Evolutionary conservation across 92 coral and sea anemone species (phyloP), one percentile per base, ranked within the genome.

Genomic region (Zoanthus sansibaricus): DNA sequence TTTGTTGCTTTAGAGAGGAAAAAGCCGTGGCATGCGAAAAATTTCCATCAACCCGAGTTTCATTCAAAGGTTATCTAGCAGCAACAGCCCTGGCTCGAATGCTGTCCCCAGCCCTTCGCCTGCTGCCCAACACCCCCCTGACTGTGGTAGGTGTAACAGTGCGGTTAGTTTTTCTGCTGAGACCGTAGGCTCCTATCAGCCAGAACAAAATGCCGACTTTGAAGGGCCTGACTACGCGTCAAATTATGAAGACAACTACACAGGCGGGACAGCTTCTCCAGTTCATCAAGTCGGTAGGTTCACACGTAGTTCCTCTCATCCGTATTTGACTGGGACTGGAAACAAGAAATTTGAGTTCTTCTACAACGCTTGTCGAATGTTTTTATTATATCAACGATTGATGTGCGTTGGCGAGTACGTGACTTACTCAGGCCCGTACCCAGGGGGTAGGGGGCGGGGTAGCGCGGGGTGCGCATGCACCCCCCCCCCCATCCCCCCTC

Each of bases 11-110:
- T 55, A 96, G 99, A 88, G 95, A 44, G 94, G 88, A 33, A 82
- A 92, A 64, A 93, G 98, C 30, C 92, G 96, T 86, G 94, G 94
- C 31, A 90, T 98, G 32, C 87, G 99, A 45, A 92, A 96, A 15
- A 95, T 96, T 21, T 94, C 98, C 67, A 93, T 96, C 78, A 98
- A 96, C 77, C 99, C 99, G 10, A 94, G 95, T 89, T 92, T 91
- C 83, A 91, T 96, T 44, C 99, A 95, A 77, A 94, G 95, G 47
- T 88, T 96, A 49, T 87, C 96, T 17, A 83, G 78, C 6, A 59
- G 84, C 1, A 84, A 86, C 70, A 83, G 72, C 58, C 67, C 92
- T 4, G 76, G 87, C 72, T 87, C 92, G 9, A 76, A 45, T n/a
- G 72, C 78, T 21, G 56, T 74, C 54, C 79, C 90, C 25, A 66